These are phyloP conservation scores for Chalcosyrphus nemorum DNA, from an alignment of 2,888 invertebrate species.

Conservation along the genomic window DNA sequence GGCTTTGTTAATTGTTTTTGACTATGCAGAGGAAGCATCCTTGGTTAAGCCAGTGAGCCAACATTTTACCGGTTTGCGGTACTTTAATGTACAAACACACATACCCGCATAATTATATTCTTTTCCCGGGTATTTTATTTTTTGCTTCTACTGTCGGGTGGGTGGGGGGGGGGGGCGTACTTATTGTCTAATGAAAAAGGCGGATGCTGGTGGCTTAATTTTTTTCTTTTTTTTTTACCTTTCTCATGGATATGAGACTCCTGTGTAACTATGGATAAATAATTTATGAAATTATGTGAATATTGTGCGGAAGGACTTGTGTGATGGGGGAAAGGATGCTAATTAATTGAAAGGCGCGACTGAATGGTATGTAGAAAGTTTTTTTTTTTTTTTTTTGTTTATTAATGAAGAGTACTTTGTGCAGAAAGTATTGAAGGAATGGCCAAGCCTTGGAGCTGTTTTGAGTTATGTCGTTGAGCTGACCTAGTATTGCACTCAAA, in stretches of 20 bases:
- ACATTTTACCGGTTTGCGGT: slow-evolving; percentile 44
- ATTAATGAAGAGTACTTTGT: no score
- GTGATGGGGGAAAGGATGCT: slow-evolving; percentile 23
- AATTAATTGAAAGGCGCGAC: neutral
- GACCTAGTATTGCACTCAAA: no score
- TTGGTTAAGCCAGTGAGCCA: slow-evolving; percentile 33
- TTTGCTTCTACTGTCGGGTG: neutral
- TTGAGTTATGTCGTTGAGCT: no score
- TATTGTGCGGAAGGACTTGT: slow-evolving; percentile 46
- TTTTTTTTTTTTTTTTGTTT: neutral
- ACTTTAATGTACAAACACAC: slow-evolving; percentile 3
- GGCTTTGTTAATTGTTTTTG: slow-evolving; percentile 48
- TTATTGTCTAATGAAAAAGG: slow-evolving; percentile 45
- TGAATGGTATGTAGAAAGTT: neutral
- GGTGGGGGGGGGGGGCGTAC: no score
- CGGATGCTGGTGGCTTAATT: slow-evolving; percentile 46
- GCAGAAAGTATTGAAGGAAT: no score
- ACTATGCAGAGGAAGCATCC: neutral
- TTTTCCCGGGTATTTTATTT: neutral
- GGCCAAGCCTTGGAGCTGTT: no score
- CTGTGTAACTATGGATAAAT: slow-evolving; percentile 14
- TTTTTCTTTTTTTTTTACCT: slow-evolving; percentile 1
- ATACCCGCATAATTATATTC: slow-evolving; percentile 12
- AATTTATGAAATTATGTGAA: slow-evolving; percentile 46
- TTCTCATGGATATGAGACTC: neutral